These are phyloP conservation scores for Rutilus rutilus DNA, from an alignment of 2,113 vertebrate species.

Conservation along the genomic window DNA sequence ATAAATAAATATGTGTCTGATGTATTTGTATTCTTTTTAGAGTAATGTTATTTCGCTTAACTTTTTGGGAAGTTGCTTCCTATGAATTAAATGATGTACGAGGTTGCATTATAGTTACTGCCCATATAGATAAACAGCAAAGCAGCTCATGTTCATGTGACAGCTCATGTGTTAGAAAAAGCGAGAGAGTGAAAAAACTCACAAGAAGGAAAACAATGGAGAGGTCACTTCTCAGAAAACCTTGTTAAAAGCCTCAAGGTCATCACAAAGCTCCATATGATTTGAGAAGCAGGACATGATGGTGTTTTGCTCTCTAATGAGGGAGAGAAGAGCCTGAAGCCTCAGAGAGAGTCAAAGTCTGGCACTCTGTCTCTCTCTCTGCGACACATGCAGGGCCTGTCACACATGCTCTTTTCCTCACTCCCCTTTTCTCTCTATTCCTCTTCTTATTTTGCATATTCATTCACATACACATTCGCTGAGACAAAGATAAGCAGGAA, in stretches of 20 bases:
- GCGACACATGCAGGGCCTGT: constrained; percentile 51
- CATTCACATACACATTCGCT: constrained; percentile 24
- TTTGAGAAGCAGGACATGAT: constrained; percentile 65
- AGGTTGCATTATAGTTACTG: background rate
- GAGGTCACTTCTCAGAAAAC: background rate
- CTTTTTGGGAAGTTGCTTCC: background rate
- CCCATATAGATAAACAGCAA: background rate
- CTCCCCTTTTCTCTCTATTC: constrained; percentile 1
- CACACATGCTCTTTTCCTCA: constrained; percentile 38
- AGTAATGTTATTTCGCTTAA: background rate
- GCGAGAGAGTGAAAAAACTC: background rate
- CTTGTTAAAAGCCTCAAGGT: constrained; percentile 61
- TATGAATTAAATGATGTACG: background rate
- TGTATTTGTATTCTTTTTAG: too few relatives aligned
- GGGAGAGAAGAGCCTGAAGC: constrained; percentile 47
- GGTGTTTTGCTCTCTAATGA: constrained; percentile 66
- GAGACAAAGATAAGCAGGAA: constrained; percentile 12
- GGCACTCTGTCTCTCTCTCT: constrained; percentile 39
- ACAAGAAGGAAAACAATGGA: constrained; percentile 16
- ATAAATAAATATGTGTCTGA: too few relatives aligned
- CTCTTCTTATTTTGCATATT: background rate
- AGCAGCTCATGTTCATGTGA: too few relatives aligned
- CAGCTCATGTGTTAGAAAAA: background rate
- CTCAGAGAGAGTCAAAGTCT: constrained; percentile 45
- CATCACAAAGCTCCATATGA: constrained; percentile 58